Evolutionary conservation across 2,797 vertebrate genomes (phyloP).

Genomic region (Oophaga sylvatica): DNA sequence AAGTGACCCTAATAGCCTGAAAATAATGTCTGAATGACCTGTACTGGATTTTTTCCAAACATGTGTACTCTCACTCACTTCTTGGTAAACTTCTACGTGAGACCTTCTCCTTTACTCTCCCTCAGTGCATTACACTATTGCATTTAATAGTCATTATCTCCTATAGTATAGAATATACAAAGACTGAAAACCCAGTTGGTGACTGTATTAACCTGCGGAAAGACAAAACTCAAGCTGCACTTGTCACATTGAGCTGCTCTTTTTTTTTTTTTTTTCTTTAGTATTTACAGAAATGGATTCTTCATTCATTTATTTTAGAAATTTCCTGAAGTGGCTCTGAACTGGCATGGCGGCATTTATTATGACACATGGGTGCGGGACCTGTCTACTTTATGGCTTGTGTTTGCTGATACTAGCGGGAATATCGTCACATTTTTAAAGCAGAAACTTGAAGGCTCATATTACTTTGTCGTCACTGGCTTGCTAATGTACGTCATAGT

Average conservation of each 20-base stretch:
- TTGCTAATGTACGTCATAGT: conserved; percentile 48
- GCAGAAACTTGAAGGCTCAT: background rate
- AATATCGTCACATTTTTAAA: conserved; percentile 16
- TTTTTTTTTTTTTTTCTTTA: background rate
- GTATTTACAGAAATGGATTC: background rate
- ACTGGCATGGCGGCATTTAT: conserved; percentile 12
- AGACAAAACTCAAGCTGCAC: background rate
- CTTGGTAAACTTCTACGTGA: too few relatives aligned
- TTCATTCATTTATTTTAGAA: background rate
- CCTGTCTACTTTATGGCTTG: conserved; percentile 36
- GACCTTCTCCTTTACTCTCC: too few relatives aligned
- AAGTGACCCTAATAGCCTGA: too few relatives aligned
- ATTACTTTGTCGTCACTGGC: conserved; percentile 48
- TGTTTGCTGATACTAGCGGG: conserved; percentile 23
- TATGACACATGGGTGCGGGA: conserved; percentile 28
- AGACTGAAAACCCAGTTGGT: background rate
- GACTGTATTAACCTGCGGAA: background rate
- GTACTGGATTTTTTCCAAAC: too few relatives aligned
- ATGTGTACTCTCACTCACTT: too few relatives aligned
- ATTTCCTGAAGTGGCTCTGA: background rate
- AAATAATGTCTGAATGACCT: too few relatives aligned
- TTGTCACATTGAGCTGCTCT: background rate
- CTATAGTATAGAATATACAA: background rate
- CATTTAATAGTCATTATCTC: background rate
- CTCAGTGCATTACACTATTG: background rate